phyloP scores from a whole-genome alignment of 2,113 vertebrate genomes.

The Otocyon megalotis region DNA sequence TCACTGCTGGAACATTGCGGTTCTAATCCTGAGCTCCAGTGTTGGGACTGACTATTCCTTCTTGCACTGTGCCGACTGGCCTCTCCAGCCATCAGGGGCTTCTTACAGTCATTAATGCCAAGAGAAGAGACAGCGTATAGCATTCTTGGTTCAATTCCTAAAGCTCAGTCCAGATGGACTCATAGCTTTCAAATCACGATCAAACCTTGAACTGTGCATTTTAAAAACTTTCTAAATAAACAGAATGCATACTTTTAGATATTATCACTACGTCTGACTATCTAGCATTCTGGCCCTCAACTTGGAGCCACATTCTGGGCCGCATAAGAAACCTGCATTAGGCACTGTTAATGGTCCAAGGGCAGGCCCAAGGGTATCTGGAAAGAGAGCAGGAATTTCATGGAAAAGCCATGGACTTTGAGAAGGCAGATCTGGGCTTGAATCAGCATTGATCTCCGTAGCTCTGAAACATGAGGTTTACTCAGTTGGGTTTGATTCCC shows the following conservation, averaged over 20 bases:
- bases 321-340: not conserved
- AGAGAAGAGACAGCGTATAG: not conserved
- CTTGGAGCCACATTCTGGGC: not conserved
- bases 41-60: not conserved
- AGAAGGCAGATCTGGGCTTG: not conserved
- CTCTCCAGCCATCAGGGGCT: not conserved
- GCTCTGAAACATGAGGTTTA: not conserved
- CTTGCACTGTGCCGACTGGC: not conserved
- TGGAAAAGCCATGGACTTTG: not conserved
- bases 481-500: not conserved
- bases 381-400: not conserved
- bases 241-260: not conserved
- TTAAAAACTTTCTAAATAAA: not conserved
- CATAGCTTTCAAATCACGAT: conserved; percentile 10
- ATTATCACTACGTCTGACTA: not conserved
- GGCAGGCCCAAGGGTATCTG: not conserved
- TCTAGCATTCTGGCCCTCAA: not conserved
- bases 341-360: not conserved
- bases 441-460: not conserved
- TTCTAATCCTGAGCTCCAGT: not conserved
- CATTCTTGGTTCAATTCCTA: conserved; percentile 1
- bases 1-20: not conserved
- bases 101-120: not conserved
- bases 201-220: not conserved
- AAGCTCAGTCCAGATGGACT: conserved; percentile 29